A percentile compares a stretch with the other conserved stretches of the same genome.
phyloP scores from a whole-genome alignment of 2,797 vertebrate species.

The Xerus rutilus region DNA sequence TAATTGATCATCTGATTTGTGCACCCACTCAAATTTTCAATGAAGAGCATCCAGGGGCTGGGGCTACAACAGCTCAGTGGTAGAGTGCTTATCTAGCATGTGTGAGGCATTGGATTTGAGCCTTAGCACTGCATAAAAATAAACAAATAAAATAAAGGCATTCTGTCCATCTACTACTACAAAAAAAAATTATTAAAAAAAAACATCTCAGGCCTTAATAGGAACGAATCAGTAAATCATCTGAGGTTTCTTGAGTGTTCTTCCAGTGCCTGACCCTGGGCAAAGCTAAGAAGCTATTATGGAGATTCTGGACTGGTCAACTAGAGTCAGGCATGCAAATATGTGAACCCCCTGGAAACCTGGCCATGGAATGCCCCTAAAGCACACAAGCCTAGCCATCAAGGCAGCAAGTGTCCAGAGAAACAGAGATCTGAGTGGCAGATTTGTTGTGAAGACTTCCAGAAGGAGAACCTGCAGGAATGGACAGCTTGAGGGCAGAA shows the following conservation, averaged over 20 bases:
- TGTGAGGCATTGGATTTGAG: too few species aligned
- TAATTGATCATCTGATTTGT: neutral
- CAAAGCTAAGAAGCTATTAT: neutral
- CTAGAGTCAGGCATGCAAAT: neutral
- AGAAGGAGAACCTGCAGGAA: slow-evolving; percentile 32
- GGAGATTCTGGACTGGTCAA: neutral
- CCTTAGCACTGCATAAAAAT: too few species aligned
- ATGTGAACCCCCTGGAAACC: neutral
- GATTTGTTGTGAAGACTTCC: slow-evolving; percentile 33
- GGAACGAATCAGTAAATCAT: slow-evolving; percentile 20
- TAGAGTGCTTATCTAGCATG: too few species aligned
- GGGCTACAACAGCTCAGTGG: too few species aligned
- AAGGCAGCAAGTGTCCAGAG: neutral
- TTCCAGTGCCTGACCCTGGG: neutral
- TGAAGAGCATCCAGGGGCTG: slow-evolving; percentile 1
- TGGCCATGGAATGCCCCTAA: neutral
- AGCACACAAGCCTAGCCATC: neutral
- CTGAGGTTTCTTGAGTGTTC: slow-evolving; percentile 18
- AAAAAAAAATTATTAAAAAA: neutral
- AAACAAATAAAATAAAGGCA: too few species aligned
- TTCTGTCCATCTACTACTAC: too few species aligned
- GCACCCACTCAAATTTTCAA: slow-evolving; percentile 32
- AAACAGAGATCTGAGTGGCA: neutral
- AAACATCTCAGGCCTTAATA: neutral
- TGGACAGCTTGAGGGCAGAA: neutral